A percentile compares a stretch with the other conserved stretches of the same genome.
phyloP scores from a whole-genome alignment of 2,888 invertebrate genomes.

The Galeruca laticollis region DNA sequence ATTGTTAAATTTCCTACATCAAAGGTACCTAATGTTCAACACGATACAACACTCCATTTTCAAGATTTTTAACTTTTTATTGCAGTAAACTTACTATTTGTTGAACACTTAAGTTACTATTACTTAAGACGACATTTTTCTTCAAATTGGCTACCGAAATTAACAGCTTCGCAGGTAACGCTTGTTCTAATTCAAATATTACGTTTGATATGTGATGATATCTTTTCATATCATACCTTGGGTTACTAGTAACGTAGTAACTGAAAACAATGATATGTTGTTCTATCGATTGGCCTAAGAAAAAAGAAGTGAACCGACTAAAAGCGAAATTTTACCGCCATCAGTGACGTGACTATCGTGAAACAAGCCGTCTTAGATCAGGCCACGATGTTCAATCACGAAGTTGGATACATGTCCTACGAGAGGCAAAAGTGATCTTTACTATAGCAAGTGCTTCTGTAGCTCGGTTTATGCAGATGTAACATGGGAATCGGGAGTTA shows the following conservation, averaged over 20 bases:
- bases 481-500: conserved; percentile 43
- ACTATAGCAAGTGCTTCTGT: conserved; percentile 36
- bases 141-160: too few relatives aligned
- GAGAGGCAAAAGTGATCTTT: conserved; percentile 40
- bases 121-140: too few relatives aligned
- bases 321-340: conserved; percentile 43
- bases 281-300: not conserved
- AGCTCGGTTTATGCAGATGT: conserved; percentile 44
- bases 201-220: too few relatives aligned
- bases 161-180: too few relatives aligned
- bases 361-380: conserved; percentile 29
- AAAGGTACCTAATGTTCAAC: too few relatives aligned
- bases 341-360: conserved; percentile 47
- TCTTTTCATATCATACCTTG: too few relatives aligned
- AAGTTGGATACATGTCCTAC: conserved; percentile 30
- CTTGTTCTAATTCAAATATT: too few relatives aligned
- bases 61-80: too few relatives aligned
- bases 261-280: not conserved
- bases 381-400: conserved; percentile 37
- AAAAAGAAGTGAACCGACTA: conserved; percentile 32
- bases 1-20: too few relatives aligned
- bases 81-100: too few relatives aligned
- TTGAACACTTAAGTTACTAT: too few relatives aligned
- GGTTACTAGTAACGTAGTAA: not conserved
- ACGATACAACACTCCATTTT: too few relatives aligned